Conservation (phyloP, 2,113 vertebrate genomes). For the Odontesthes bonariensis region DNA sequence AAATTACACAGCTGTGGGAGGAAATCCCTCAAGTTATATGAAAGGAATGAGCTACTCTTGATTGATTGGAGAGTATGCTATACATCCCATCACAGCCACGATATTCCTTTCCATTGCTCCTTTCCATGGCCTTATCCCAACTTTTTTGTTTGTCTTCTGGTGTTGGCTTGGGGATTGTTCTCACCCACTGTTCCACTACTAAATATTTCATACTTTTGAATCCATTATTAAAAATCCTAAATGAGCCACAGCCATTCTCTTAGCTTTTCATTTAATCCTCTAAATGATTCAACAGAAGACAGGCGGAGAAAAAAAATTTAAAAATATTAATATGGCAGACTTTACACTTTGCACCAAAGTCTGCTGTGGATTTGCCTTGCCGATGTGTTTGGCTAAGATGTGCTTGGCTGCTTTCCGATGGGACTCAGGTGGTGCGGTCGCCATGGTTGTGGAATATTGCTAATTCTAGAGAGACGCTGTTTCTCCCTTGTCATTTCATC, state of each 20-base stretch:
- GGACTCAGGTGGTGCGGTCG: slow-evolving; percentile 42
- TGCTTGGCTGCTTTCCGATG: slow-evolving; percentile 26
- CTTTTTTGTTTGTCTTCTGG: slow-evolving; percentile 70
- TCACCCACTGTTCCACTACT: slow-evolving; percentile 55
- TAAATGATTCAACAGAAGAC: slow-evolving; percentile 70
- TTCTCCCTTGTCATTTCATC: slow-evolving; percentile 31
- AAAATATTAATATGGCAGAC: slow-evolving; percentile 63
- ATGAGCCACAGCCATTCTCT: slow-evolving; percentile 66
- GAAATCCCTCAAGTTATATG: slow-evolving; percentile 36
- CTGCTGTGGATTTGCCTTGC: slow-evolving; percentile 4
- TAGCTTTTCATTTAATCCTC: slow-evolving; percentile 70
- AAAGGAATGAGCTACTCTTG: slow-evolving; percentile 44
- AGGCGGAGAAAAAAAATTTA: slow-evolving; percentile 57
- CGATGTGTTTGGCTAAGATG: slow-evolving; percentile 17
- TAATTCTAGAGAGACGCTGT: slow-evolving; percentile 34
- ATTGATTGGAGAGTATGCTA: slow-evolving; percentile 46
- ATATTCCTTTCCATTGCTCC: neutral
- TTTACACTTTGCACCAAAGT: slow-evolving; percentile 22
- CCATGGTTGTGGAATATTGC: slow-evolving; percentile 21
- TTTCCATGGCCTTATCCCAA: slow-evolving; percentile 17
- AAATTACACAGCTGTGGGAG: slow-evolving; percentile 41
- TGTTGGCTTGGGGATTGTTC: slow-evolving; percentile 52
- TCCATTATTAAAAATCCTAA: slow-evolving; percentile 82
- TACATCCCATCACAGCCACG: neutral
- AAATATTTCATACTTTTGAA: slow-evolving; percentile 80